Percentiles rank a stretch among this genome's conserved stretches.
Evolutionary conservation across 2,113 vertebrate species (phyloP).

Genomic region (Percopsis transmontana): DNA sequence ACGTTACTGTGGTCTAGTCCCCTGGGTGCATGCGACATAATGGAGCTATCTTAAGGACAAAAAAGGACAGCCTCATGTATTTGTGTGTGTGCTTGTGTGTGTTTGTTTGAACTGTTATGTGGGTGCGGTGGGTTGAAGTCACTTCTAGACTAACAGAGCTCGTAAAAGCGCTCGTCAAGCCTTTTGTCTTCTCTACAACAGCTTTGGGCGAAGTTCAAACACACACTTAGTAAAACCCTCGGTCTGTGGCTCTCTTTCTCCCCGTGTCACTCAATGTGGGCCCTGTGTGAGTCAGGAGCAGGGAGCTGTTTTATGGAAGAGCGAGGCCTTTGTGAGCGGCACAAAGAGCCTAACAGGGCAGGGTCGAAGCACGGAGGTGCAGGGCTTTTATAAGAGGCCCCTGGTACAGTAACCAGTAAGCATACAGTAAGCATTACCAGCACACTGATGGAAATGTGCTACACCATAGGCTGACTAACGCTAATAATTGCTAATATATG

Average conservation of each 20-base stretch:
- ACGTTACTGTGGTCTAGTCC: constrained; percentile 20
- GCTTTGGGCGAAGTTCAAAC: constrained; percentile 9
- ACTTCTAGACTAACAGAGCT: constrained; percentile 8
- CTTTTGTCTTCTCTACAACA: constrained; percentile 9
- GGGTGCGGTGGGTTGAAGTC: neutral
- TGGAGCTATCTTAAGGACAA: constrained; percentile 23
- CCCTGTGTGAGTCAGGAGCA: constrained; percentile 18
- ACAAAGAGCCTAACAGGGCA: constrained; percentile 19
- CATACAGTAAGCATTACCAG: no score
- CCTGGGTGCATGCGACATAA: constrained; percentile 31
- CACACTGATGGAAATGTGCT: neutral
- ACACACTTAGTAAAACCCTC: constrained; percentile 3
- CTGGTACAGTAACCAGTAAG: constrained; percentile 13
- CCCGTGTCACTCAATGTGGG: constrained; percentile 15
- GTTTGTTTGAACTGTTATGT: neutral
- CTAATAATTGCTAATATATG: neutral
- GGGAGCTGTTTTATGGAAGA: constrained; percentile 22
- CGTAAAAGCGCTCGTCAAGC: constrained; percentile 7
- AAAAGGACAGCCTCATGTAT: constrained; percentile 13
- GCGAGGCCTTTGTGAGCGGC: constrained; percentile 33
- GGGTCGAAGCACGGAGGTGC: constrained; percentile 6
- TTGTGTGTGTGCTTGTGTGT: constrained; percentile 7
- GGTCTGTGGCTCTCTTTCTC: neutral
- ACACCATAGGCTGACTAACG: neutral
- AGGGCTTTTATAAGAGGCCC: constrained; percentile 17